Conservation (phyloP, 2,888 invertebrate species). For the Eupsilia transversa region DNA sequence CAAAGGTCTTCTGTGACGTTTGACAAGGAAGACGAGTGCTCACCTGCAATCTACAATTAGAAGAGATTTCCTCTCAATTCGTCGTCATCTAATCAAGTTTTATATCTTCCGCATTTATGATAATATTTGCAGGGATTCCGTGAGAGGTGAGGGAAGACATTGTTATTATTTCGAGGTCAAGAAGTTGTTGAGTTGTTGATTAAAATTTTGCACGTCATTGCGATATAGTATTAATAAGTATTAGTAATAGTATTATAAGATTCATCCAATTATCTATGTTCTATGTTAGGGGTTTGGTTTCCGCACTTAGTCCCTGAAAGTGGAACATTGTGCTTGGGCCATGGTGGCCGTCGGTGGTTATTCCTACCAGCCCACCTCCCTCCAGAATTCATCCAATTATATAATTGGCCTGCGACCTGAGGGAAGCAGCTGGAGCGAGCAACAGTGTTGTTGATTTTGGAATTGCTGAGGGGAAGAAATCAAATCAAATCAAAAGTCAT, state of each 20-base stretch:
- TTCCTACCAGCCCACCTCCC: too few species aligned
- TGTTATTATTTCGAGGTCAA: constrained; percentile 50
- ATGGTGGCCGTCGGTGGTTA: too few species aligned
- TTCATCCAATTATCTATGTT: neutral
- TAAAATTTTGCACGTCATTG: constrained; percentile 28
- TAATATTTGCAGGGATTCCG: constrained; percentile 63
- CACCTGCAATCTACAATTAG: constrained; percentile 28
- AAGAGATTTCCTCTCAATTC: constrained; percentile 54
- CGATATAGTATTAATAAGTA: neutral
- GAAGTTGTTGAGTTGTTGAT: constrained; percentile 27
- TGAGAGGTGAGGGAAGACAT: constrained; percentile 35
- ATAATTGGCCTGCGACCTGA: neutral
- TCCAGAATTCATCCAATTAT: constrained; percentile 1
- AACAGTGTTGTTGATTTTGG: constrained; percentile 1
- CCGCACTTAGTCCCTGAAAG: too few species aligned
- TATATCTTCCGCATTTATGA: constrained; percentile 62
- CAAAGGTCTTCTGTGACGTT: constrained; percentile 55
- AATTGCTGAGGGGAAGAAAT: constrained; percentile 11
- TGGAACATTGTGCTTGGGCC: too few species aligned
- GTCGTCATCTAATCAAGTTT: constrained; percentile 25
- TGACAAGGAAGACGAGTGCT: constrained; percentile 44
- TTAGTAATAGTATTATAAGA: neutral
- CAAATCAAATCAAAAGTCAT: too few species aligned
- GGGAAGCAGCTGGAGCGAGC: neutral
- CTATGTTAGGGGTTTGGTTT: too few species aligned